Conservation (phyloP, 2,113 vertebrate genomes). For the Centropus unirufus region DNA sequence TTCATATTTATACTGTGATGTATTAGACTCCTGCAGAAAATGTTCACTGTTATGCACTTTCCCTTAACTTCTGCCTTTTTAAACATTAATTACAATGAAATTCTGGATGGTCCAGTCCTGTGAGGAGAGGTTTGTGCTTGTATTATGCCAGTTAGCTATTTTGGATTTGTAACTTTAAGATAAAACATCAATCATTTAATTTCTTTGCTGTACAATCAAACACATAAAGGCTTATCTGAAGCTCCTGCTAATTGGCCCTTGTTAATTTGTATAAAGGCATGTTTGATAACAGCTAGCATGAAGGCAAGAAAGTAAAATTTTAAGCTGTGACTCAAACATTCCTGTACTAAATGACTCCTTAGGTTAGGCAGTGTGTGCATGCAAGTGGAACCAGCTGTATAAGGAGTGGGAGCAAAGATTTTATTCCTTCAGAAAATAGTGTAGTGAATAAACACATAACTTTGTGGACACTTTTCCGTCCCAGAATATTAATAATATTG, state of each 20-base stretch:
- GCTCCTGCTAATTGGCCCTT: constrained; percentile 20
- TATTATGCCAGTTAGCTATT: not conserved
- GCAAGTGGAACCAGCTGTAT: not conserved
- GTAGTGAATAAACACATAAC: not conserved
- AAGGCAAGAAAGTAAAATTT: constrained; percentile 20
- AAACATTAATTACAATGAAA: constrained; percentile 21
- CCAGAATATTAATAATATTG: not conserved
- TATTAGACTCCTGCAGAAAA: not conserved
- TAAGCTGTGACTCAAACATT: not conserved
- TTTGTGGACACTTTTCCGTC: not conserved
- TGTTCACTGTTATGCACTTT: not conserved
- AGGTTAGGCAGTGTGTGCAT: not conserved
- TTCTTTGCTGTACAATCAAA: constrained; percentile 31
- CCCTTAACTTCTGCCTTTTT: not conserved
- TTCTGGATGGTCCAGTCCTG: not conserved
- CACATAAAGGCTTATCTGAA: constrained; percentile 47
- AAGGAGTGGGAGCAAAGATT: not conserved
- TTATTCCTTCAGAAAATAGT: not conserved
- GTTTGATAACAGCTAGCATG: not conserved
- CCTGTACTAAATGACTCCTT: not conserved
- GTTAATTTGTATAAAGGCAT: constrained; percentile 26
- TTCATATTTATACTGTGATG: not conserved
- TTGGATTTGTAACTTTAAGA: constrained; percentile 6
- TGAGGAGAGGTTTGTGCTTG: not conserved
- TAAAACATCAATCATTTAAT: constrained; percentile 44